A percentile compares a stretch with the other conserved stretches of the same genome.
Conservation (phyloP, 2,888 invertebrate genomes). For the Chrysolina americana region DNA sequence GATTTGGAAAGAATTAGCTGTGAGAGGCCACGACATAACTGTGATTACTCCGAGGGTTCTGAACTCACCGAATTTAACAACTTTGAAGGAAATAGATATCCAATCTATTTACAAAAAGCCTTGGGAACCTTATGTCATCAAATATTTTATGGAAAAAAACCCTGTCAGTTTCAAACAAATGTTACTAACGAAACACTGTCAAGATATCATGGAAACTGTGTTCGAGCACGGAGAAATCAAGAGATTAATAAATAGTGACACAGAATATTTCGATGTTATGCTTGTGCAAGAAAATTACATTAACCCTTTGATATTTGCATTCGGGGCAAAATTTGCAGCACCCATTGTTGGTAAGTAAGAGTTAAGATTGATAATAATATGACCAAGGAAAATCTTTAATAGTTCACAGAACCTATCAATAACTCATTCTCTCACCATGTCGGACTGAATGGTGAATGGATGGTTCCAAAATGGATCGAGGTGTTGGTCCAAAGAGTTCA, state of each 20-base stretch:
- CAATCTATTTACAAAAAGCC: slow-evolving; percentile 37
- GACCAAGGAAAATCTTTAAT: no score
- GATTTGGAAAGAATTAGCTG: slow-evolving; percentile 52
- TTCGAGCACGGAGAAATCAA: not conserved
- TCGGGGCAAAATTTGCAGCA: slow-evolving; percentile 26
- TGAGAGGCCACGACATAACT: slow-evolving; percentile 52
- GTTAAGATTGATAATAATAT: no score
- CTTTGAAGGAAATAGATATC: slow-evolving; percentile 52
- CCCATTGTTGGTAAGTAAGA: slow-evolving; percentile 39
- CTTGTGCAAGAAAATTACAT: not conserved
- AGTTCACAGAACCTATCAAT: no score
- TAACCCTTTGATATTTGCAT: slow-evolving; percentile 22
- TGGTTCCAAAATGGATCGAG: no score
- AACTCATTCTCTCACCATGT: no score
- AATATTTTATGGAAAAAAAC: no score
- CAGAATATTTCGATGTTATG: not conserved
- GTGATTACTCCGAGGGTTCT: slow-evolving; percentile 53
- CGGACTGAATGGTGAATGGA: no score
- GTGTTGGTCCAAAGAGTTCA: no score
- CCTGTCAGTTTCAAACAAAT: no score
- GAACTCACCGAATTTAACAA: slow-evolving; percentile 44
- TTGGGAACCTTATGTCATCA: not conserved
- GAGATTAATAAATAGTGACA: not conserved
- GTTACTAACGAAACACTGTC: not conserved
- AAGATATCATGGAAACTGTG: not conserved